Conservation (phyloP, 2,888 invertebrate genomes). For the Thelaira solivaga region DNA sequence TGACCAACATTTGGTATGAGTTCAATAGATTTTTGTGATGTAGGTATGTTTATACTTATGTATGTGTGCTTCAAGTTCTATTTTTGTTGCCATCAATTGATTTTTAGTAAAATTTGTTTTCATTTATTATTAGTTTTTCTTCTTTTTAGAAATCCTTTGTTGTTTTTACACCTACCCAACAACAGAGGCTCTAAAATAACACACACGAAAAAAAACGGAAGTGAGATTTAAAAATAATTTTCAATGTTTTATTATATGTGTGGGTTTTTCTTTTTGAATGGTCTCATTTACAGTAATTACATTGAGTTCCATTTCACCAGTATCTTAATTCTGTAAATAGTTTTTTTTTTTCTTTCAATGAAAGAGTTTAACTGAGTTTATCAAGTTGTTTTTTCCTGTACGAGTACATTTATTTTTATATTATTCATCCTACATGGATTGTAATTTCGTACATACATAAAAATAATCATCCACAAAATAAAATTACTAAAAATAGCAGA, state of each 20-base stretch:
- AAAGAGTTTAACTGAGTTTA: background rate
- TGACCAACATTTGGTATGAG: too few species aligned
- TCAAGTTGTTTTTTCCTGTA: background rate
- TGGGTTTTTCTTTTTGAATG: constrained; percentile 29
- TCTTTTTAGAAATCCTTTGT: background rate
- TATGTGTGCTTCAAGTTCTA: too few species aligned
- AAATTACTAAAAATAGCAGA: too few species aligned
- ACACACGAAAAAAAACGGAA: constrained; percentile 13
- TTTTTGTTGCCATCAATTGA: too few species aligned
- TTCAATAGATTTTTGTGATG: too few species aligned
- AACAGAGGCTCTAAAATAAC: background rate
- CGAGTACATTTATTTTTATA: background rate
- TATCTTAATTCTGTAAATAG: background rate
- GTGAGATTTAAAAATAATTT: constrained; percentile 2
- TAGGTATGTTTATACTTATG: too few species aligned
- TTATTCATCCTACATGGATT: background rate
- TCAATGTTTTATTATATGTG: constrained; percentile 17
- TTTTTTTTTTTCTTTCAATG: background rate
- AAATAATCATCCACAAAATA: too few species aligned
- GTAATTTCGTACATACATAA: background rate
- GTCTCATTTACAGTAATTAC: constrained; percentile 24
- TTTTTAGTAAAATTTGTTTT: too few species aligned
- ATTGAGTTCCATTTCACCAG: background rate
- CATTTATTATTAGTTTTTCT: background rate
- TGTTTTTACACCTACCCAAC: constrained; percentile 12